Evolutionary conservation across 2,113 vertebrate genomes (phyloP), one percentile per base, ranked within the genome.

Genomic region (Ascaphus truei): DNA sequence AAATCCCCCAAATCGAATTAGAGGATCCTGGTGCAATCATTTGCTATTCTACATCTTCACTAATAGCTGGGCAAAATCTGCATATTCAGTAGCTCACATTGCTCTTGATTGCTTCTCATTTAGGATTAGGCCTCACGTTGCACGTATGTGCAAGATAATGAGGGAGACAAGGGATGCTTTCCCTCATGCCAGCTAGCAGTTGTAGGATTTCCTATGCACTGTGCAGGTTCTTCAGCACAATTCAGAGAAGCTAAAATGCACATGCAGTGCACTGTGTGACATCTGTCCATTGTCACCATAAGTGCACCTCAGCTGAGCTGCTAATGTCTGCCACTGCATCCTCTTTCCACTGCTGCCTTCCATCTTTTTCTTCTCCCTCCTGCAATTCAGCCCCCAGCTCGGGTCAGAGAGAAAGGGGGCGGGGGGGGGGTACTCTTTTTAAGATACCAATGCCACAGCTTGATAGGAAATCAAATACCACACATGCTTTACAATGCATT

Each of bases 371-470:
- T 22, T 9, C 47, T 33, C 65, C 36, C 65, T 58, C 53, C 51
- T 58, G 65, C 65, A 68, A 53, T 58, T 34, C 39, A 48, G 52
- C 64, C 45, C 33, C 52, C 64, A 68, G 37, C 37, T 29, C 16
- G 29, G 50, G 36, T 18, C 48, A 22, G 26, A 41, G 37, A 41
- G 39, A n/a, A n/a, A n/a, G n/a, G n/a, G n/a, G n/a, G n/a, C n/a
- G n/a, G n/a, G n/a, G n/a, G n/a, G 26, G 15, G 36, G 34, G 36
- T 68, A 51, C 45, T 7, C 51, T 36, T 18, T 58, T 18, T 58
- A 12, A 57, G 27, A 36, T 31, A 22, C 57, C 34, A 25, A 23
- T 18, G 36, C 11, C 22, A 10, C 12, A 15, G 11, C 20, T 30
- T 34, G 31, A 13, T 36, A 13, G 31, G 55, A 31, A 64, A 53